These are phyloP conservation scores for Caerostris darwini DNA, from an alignment of 1,140 invertebrate genomes.

Conservation along the genomic window DNA sequence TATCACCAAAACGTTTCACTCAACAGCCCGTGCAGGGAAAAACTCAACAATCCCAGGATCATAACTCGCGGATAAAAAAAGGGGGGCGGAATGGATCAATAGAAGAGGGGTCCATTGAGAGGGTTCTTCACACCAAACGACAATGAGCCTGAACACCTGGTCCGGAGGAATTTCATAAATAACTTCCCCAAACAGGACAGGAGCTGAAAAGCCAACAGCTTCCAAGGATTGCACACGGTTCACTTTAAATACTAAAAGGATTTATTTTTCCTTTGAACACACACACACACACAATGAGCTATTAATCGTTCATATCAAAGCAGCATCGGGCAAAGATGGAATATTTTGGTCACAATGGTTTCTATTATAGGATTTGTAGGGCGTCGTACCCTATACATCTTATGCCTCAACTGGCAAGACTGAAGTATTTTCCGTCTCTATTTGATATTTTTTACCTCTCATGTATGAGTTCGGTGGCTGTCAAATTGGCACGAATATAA, in stretches of 20 bases:
- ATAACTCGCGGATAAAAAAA: background rate
- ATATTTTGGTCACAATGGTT: background rate
- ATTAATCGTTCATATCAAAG: background rate
- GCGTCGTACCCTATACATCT: no score
- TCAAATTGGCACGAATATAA: no score
- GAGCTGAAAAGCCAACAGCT: background rate
- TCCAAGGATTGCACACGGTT: background rate
- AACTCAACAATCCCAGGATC: no score
- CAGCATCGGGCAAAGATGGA: background rate
- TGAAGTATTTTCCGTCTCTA: no score
- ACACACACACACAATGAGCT: background rate
- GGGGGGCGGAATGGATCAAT: background rate
- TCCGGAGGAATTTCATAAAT: slow-evolving; percentile 31
- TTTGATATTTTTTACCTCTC: no score
- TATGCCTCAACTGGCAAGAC: no score
- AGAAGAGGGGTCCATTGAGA: background rate
- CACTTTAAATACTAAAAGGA: background rate
- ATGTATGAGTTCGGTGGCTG: no score
- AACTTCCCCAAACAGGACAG: slow-evolving; percentile 13
- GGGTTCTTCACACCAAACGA: slow-evolving; percentile 29
- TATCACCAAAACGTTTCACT: no score
- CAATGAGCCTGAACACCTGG: slow-evolving; percentile 51
- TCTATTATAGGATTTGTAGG: background rate
- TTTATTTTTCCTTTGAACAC: background rate
- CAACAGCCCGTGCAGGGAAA: no score